These are phyloP conservation scores for Sisyra terminalis DNA, from an alignment of 2,888 invertebrate genomes.

Conservation along the genomic window DNA sequence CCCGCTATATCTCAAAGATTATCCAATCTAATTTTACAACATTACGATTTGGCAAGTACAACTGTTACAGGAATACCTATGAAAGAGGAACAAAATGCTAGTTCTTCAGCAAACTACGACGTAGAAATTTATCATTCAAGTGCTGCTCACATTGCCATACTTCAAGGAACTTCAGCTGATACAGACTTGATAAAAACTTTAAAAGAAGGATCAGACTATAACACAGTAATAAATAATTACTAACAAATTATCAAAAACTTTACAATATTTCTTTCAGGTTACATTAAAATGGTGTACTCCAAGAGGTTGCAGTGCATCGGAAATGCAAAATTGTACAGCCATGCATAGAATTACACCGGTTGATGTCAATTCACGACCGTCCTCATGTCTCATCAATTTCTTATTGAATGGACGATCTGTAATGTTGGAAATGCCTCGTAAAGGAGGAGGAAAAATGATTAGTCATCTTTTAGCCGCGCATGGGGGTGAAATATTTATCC, in stretches of 20 bases:
- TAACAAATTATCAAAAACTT: constrained; percentile 5
- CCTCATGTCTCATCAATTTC: constrained; percentile 94
- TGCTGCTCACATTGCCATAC: constrained; percentile 67
- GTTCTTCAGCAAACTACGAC: constrained; percentile 95
- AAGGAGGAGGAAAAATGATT: constrained; percentile 71
- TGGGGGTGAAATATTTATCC: constrained; percentile 92
- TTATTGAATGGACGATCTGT: constrained; percentile 88
- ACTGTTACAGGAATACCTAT: constrained; percentile 98
- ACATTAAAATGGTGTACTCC: constrained; percentile 97
- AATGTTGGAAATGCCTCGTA: constrained; percentile 76
- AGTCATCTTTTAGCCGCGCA: constrained; percentile 89
- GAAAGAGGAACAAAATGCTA: constrained; percentile 99
- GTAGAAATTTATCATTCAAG: constrained; percentile 90
- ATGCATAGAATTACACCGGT: constrained; percentile 88
- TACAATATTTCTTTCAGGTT: constrained; percentile 28
- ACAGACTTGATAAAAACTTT: constrained; percentile 44
- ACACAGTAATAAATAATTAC: constrained; percentile 36
- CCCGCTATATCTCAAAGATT: constrained; percentile 57
- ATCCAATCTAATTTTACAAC: constrained; percentile 59
- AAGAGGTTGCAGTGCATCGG: constrained; percentile 64
- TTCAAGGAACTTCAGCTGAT: constrained; percentile 45
- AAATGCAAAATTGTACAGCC: constrained; percentile 66
- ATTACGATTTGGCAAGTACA: constrained; percentile 85
- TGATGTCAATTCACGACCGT: constrained; percentile 91
- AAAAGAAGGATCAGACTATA: constrained; percentile 59